A percentile compares a stretch with the other conserved stretches of the same genome.
These are phyloP conservation scores for Drosophila aldrichi DNA, from an alignment of 2,888 invertebrate genomes.

Conservation along the genomic window DNA sequence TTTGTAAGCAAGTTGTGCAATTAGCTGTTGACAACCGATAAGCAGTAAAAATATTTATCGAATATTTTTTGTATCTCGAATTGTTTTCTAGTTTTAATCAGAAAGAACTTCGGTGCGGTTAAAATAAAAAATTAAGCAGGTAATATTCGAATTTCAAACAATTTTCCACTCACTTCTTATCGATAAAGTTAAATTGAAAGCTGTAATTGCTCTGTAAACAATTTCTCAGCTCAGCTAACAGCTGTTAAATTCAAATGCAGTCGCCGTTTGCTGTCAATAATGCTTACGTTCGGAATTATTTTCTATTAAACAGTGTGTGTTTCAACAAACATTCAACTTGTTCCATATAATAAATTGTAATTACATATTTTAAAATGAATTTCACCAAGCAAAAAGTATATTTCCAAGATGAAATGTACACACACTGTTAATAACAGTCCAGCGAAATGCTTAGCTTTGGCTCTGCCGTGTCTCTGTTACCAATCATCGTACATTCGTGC, in stretches of 20 bases:
- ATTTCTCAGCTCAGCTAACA: not conserved
- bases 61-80: not conserved
- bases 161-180: constrained; percentile 5
- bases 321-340: not conserved
- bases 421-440: constrained; percentile 44
- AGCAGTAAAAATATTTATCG: not conserved
- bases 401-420: not conserved
- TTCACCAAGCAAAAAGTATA: too few relatives aligned
- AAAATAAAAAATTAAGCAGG: not conserved
- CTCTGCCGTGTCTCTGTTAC: constrained; percentile 21
- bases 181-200: constrained; percentile 6
- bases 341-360: not conserved
- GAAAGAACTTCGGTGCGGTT: not conserved
- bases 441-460: constrained; percentile 28
- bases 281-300: not conserved
- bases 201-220: not conserved
- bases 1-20: not conserved
- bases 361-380: not conserved
- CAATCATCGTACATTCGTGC: constrained; percentile 54
- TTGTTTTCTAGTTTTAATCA: not conserved
- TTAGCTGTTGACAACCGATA: not conserved
- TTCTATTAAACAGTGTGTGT: not conserved
- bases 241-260: constrained; percentile 42
- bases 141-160: not conserved
- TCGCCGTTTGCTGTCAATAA: not conserved